Evolutionary conservation across 2,888 invertebrate species (phyloP).

Genomic region (Euproctis similis): DNA sequence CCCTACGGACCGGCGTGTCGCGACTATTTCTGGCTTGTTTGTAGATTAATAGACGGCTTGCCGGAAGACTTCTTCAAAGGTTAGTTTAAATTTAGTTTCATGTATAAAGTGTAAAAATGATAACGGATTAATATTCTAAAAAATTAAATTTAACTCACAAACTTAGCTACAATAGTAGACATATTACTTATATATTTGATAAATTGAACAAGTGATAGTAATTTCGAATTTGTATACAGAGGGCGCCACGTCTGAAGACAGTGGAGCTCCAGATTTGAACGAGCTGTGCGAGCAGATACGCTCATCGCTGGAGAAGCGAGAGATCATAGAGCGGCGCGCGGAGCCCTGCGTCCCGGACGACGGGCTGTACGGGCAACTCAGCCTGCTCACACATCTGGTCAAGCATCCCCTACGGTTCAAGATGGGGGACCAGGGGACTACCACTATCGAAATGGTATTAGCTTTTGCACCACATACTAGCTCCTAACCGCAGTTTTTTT

Average conservation of each 20-base stretch:
- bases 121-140: too few relatives aligned
- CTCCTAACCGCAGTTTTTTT: too few relatives aligned
- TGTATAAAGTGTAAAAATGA: too few relatives aligned
- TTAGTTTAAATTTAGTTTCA: slow-evolving; percentile 32
- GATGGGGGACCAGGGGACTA: slow-evolving; percentile 83
- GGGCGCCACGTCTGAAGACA: slow-evolving; percentile 64
- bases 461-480: too few relatives aligned
- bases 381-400: slow-evolving; percentile 89
- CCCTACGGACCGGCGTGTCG: slow-evolving; percentile 95
- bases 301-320: slow-evolving; percentile 83
- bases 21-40: slow-evolving; percentile 95
- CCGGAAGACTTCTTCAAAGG: slow-evolving; percentile 86
- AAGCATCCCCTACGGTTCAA: slow-evolving; percentile 93
- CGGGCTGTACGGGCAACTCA: slow-evolving; percentile 90
- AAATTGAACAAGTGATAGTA: too few relatives aligned
- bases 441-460: slow-evolving; percentile 79
- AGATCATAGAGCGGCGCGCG: slow-evolving; percentile 88
- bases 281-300: slow-evolving; percentile 83
- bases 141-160: too few relatives aligned
- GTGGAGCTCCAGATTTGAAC: slow-evolving; percentile 78
- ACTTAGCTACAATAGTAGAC: too few relatives aligned
- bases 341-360: slow-evolving; percentile 90
- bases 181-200: too few relatives aligned
- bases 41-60: slow-evolving; percentile 89
- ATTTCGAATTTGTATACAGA: slow-evolving; percentile 27